phyloP scores from a whole-genome alignment of 2,888 invertebrate genomes.

The Trimorus sp. region DNA sequence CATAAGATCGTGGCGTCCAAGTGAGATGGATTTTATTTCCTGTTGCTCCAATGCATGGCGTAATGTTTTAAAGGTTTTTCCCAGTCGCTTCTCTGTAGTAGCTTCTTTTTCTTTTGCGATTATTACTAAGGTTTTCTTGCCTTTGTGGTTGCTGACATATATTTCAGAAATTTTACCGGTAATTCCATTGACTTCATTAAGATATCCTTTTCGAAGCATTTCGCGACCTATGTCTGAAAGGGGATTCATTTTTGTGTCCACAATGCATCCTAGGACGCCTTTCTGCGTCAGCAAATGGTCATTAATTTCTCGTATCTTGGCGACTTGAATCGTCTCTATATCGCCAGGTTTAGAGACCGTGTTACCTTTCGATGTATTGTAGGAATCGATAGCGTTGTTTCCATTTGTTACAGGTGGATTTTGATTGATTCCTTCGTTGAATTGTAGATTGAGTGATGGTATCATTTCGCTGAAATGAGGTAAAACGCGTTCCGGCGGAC shows the following conservation, averaged over 20 bases:
- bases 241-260: neutral
- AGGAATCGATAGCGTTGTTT: too few species aligned
- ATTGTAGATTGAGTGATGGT: too few species aligned
- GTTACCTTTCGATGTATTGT: neutral
- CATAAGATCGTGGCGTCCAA: neutral
- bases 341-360: neutral
- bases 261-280: neutral
- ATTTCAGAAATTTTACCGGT: neutral
- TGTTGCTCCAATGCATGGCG: neutral
- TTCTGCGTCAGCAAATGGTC: neutral
- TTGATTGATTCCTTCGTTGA: too few species aligned
- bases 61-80: neutral
- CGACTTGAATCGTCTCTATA: neutral
- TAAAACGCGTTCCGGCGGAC: too few species aligned
- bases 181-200: neutral
- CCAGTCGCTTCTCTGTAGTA: neutral
- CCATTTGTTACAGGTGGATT: too few species aligned
- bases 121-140: neutral
- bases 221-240: neutral
- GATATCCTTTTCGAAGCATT: neutral
- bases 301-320: neutral
- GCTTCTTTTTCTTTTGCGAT: neutral
- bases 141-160: neutral
- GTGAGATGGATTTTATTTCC: neutral
- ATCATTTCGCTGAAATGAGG: too few species aligned